Conservation (phyloP, 2,888 invertebrate genomes). For the Andrena hattorfiana region DNA sequence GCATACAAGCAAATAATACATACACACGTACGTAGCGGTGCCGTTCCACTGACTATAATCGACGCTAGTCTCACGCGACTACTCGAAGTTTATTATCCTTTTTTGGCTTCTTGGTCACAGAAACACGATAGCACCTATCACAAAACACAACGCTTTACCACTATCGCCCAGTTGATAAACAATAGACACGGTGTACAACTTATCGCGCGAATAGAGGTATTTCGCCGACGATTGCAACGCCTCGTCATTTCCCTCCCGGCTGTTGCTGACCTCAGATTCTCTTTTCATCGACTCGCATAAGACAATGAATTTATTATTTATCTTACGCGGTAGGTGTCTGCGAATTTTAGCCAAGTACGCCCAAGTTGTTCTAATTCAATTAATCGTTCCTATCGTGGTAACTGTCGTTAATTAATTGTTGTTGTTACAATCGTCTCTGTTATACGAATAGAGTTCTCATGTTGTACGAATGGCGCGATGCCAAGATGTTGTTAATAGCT, state of each 20-base stretch:
- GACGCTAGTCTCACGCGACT: conserved; percentile 43
- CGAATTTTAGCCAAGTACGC: conserved; percentile 59
- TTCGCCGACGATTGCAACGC: conserved; percentile 37
- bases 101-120: conserved; percentile 84
- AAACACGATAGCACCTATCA: conserved; percentile 82
- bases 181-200: conserved; percentile 28
- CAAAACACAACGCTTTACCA: conserved; percentile 81
- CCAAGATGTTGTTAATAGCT: conserved; percentile 75
- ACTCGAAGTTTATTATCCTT: conserved; percentile 71
- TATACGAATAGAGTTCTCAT: conserved; percentile 75
- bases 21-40: neutral
- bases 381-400: conserved; percentile 69
- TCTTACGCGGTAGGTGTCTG: conserved; percentile 54
- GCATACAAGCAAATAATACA: neutral
- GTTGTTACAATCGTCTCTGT: conserved; percentile 74
- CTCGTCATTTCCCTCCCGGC: conserved; percentile 9
- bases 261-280: conserved; percentile 1
- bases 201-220: conserved; percentile 27
- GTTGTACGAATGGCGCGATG: conserved; percentile 76
- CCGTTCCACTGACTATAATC: conserved; percentile 25
- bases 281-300: conserved; percentile 26
- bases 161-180: conserved; percentile 62
- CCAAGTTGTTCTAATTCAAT: conserved; percentile 64
- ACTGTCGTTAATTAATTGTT: conserved; percentile 75
- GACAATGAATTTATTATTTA: conserved; percentile 40